Conservation (phyloP, 2,888 invertebrate species). For the Mythimna pallens region DNA sequence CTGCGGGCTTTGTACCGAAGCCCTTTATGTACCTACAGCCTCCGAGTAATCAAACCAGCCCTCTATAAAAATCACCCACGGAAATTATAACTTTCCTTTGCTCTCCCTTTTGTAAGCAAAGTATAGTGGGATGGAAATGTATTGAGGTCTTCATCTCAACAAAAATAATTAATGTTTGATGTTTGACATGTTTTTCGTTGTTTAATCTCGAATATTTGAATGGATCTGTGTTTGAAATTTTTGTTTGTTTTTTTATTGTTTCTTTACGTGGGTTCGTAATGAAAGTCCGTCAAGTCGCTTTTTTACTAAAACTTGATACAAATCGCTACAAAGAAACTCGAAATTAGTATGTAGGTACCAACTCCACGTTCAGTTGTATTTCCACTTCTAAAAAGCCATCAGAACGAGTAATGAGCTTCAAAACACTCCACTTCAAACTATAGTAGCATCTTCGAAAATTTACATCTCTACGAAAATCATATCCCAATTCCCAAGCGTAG, state of each 20-base stretch:
- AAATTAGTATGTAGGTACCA: too few species aligned
- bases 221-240: constrained; percentile 1
- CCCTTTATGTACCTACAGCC: constrained; percentile 82
- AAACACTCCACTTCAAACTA: background rate
- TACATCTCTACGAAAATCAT: constrained; percentile 16
- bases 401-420: too few species aligned
- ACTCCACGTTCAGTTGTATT: too few species aligned
- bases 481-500: constrained; percentile 52
- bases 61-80: constrained; percentile 80
- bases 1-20: constrained; percentile 85
- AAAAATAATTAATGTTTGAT: constrained; percentile 50
- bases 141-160: constrained; percentile 49
- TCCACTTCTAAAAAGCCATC: too few species aligned
- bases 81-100: constrained; percentile 80
- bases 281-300: background rate
- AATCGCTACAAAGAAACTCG: background rate
- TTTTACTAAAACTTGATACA: background rate
- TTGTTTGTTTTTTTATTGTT: background rate
- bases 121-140: constrained; percentile 57
- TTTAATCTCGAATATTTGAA: constrained; percentile 37
- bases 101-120: constrained; percentile 68
- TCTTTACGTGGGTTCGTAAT: background rate
- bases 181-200: constrained; percentile 32
- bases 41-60: constrained; percentile 85
- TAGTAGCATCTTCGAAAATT: background rate